Percentiles rank a stretch among this genome's conserved stretches.
Conservation (phyloP, 2,888 invertebrate species). For the Meiosimyza platycephala region DNA sequence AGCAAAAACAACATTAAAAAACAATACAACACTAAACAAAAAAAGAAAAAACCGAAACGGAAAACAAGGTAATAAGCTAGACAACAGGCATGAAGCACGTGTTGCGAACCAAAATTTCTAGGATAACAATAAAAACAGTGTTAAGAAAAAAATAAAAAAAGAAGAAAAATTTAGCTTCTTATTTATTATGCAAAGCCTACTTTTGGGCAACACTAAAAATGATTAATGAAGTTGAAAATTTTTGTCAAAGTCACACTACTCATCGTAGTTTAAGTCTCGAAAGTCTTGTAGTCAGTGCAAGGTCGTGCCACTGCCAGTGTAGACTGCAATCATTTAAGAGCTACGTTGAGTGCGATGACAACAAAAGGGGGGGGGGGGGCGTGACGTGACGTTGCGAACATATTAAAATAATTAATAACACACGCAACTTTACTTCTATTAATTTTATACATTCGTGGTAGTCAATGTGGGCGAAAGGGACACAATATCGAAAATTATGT, state of each 20-base stretch:
- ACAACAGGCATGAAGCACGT: slow-evolving; percentile 22
- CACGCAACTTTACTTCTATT: slow-evolving; percentile 8
- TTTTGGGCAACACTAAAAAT: slow-evolving; percentile 59
- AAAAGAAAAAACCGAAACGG: slow-evolving; percentile 9
- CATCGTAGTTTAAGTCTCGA: slow-evolving; percentile 42
- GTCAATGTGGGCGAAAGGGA: background rate
- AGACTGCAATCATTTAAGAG: no score
- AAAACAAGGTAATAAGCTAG: slow-evolving; percentile 22
- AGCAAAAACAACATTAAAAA: slow-evolving; percentile 1
- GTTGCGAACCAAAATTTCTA: slow-evolving; percentile 37
- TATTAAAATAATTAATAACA: slow-evolving; percentile 41
- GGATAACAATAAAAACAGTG: slow-evolving; percentile 10
- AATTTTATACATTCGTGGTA: background rate
- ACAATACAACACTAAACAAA: background rate
- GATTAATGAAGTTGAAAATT: slow-evolving; percentile 56
- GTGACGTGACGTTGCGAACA: background rate
- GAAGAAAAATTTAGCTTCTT: background rate
- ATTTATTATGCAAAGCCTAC: slow-evolving; percentile 59
- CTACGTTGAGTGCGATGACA: background rate
- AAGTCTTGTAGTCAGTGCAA: background rate
- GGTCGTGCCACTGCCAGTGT: no score
- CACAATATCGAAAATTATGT: slow-evolving; percentile 17
- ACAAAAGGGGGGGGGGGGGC: background rate
- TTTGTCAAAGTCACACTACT: slow-evolving; percentile 43
- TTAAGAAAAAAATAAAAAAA: no score